Base-by-base conservation (phyloP, 2,113 vertebrate genomes). In the Dascyllus trimaculatus region DNA sequence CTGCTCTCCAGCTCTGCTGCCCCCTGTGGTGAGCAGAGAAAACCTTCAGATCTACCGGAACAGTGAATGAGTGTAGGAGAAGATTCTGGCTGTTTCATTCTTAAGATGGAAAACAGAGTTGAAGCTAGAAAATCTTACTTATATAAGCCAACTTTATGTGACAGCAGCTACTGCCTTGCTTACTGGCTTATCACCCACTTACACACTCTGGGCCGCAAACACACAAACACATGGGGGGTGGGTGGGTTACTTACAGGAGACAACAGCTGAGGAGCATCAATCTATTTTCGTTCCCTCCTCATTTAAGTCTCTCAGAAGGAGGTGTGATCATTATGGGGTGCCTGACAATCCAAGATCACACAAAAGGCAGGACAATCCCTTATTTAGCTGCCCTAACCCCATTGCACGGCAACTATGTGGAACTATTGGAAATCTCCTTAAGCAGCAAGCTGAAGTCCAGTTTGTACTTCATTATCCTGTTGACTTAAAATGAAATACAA, bases 211-310 rank as follows among this genome's bases (percentile, higher is more conserved):
- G 14, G 38, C 18, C 18, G 66, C 43, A 70, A 45, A 52, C 25
- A 71, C 17, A 52, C 43, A 80, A 32, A 79, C 22, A 49, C 15
- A 11, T 63, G 70, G 26, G 29, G 52, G 22, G 26, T 15, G 58
- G 32, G 52, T 15, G 52, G 75, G 66, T 66, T 64, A 56, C 49
- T 70, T 80, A 69, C 68, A 61, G 78, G 62, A 85, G 76, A 87
- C 69, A 89, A 82, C 87, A 91, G 88, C 88, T 93, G 92, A 85
- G 76, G 45, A 81, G 59, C 59, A 68, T 83, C 49, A 21, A 59
- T 75, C 89, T 93, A 91, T 91, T 93, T 91, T 76, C 72, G 75
- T 70, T 76, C 29, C 22, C 21, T 43, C 74, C 76, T 79, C 51
- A 72, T 70, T 85, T 79, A 56, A 66, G 82, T 79, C 66, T 70